Percentiles rank a stretch among this genome's conserved stretches.
Evolutionary conservation across 92 coral and sea anemone species (phyloP).

Genomic region (Porites lobata): DNA sequence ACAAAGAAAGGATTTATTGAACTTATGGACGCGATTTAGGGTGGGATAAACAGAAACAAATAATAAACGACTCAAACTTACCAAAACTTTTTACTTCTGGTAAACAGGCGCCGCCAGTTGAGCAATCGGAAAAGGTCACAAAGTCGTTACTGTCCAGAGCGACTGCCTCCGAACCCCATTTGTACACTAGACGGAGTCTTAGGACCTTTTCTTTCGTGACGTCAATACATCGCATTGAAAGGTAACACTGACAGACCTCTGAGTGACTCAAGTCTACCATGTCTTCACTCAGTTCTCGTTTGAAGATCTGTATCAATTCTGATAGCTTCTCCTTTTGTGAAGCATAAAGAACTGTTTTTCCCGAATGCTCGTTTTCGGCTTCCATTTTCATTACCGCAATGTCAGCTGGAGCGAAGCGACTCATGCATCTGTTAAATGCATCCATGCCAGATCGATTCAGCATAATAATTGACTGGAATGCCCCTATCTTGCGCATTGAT

Average conservation of each 20-base stretch:
- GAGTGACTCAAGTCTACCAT: not conserved
- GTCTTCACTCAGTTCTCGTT: not conserved
- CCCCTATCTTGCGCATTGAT: not conserved
- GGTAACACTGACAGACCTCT: not conserved
- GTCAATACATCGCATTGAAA: not conserved
- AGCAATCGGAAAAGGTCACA: not conserved
- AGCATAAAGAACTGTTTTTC: not conserved
- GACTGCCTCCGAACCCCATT: too few species aligned
- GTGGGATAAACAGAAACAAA: too few species aligned
- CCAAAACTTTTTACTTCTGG: not conserved
- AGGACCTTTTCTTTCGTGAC: not conserved
- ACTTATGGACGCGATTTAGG: too few species aligned
- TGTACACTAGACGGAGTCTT: slow-evolving; percentile 1
- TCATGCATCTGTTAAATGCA: not conserved
- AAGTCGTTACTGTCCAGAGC: slow-evolving; percentile 10
- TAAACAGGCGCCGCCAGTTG: not conserved
- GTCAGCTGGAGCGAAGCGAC: not conserved
- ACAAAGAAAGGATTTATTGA: too few species aligned
- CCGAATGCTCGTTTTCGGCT: not conserved
- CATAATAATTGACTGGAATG: slow-evolving; percentile 1
- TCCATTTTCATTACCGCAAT: not conserved
- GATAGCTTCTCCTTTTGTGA: not conserved
- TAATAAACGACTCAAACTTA: too few species aligned
- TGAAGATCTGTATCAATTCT: not conserved
- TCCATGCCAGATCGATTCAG: not conserved